Base-by-base conservation (phyloP, 2,113 vertebrate genomes). In the Machaerirhynchus nigripectus region DNA sequence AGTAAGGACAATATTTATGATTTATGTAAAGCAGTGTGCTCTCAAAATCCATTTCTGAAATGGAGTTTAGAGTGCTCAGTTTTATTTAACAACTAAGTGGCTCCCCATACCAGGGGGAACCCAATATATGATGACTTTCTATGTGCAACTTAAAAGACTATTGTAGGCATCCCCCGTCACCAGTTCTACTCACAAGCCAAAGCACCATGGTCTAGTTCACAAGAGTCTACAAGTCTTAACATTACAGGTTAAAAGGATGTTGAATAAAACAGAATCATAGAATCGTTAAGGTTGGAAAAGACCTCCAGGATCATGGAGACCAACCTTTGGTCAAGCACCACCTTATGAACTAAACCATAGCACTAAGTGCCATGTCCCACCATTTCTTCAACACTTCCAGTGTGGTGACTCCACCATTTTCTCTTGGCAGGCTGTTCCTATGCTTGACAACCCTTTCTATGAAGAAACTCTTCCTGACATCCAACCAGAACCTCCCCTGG, bases 1-100 rank as follows among this genome's bases (percentile, higher is more conserved):
- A 70, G 87, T 78, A 95, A 76, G 39, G 71, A 65, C 11, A 82
- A 59, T 87, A 86, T 49, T 83, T 57, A 61, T 90, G 16, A 33
- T 68, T 94, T 87, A 80, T 28, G 7, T 44, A 56, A 37, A 64
- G 15, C 6, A 73, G 13, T 26, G 5, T 77, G 8, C 3, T 90
- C 39, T 94, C 78, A 75, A 78, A 85, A 57, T 30, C 23, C 42
- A 57, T 22, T 71, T 92, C 16, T 23, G 73, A 67, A 68, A 57
- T 40, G 3, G 14, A 92, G 10, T 78, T 90, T 53, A 33, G 11
- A n/a, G 16, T n/a, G 7, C 15, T 73, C 55, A 21, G 37, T 73
- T 94, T 82, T 90, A 22, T 31, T 75, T 93, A 85, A 78, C 35
- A 92, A 15, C 14, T 44, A 47, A 23, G 16, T 61, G 19, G 15